Percentiles rank a stretch among this genome's conserved stretches.
These are phyloP conservation scores for Apogon hyalosoma DNA, from an alignment of 2,797 vertebrate species.

Conservation along the genomic window DNA sequence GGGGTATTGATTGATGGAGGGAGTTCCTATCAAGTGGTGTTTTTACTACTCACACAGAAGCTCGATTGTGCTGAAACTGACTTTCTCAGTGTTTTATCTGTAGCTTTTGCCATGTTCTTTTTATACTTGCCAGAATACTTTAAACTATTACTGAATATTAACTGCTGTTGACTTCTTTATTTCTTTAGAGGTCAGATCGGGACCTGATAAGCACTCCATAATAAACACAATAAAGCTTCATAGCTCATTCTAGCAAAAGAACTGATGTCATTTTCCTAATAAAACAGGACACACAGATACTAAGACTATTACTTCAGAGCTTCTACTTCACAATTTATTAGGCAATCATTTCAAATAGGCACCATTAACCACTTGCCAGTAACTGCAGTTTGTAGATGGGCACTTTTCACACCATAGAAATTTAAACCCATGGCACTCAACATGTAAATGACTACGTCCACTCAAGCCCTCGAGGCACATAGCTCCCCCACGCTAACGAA, in stretches of 20 bases:
- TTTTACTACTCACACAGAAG: conserved; percentile 5
- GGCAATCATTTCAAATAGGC: conserved; percentile 67
- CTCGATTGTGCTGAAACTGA: conserved; percentile 3
- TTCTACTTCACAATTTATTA: conserved; percentile 57
- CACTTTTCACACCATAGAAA: conserved; percentile 57
- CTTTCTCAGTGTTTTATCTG: conserved; percentile 8
- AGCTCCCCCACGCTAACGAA: conserved; percentile 58
- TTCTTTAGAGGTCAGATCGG: conserved; percentile 3
- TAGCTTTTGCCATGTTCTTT: background rate
- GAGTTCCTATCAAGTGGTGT: conserved; percentile 25
- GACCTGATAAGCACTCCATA: background rate
- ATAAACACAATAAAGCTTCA: conserved; percentile 9
- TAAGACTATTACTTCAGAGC: conserved; percentile 46
- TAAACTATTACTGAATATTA: background rate
- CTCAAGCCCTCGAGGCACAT: conserved; percentile 64
- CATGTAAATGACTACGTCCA: conserved; percentile 70
- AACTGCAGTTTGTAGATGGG: conserved; percentile 63
- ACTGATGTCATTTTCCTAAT: conserved; percentile 29
- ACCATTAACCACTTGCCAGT: conserved; percentile 70
- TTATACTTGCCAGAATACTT: background rate
- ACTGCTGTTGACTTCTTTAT: conserved; percentile 8
- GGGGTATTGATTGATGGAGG: conserved; percentile 30
- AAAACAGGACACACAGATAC: conserved; percentile 27
- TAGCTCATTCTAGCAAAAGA: conserved; percentile 4
- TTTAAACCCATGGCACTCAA: conserved; percentile 63